phyloP scores from a whole-genome alignment of 1,140 invertebrate species.

The Drosophila subpulchrella region DNA sequence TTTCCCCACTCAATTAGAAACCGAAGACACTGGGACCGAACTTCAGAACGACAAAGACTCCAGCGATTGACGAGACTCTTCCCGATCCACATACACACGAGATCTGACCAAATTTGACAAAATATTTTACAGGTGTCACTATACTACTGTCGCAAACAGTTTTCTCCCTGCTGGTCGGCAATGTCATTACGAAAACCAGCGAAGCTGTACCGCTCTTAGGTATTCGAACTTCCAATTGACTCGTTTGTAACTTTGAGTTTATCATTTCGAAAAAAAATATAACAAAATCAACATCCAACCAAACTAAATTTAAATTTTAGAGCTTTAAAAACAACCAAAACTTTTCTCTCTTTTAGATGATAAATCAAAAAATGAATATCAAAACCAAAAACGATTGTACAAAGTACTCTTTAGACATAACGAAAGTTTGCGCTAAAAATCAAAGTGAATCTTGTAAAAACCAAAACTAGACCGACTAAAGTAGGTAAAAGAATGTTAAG shows the following conservation, averaged over 20 bases:
- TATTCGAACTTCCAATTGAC: conserved; percentile 83
- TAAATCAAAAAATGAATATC: conserved; percentile 44
- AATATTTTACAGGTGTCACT: conserved; percentile 94
- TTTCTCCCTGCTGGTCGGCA: conserved; percentile 98
- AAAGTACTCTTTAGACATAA: conserved; percentile 62
- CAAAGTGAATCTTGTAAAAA: conserved; percentile 70
- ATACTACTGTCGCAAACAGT: conserved; percentile 99
- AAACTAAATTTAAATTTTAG: conserved; percentile 57
- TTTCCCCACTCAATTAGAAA: conserved; percentile 15
- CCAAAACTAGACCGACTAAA: conserved; percentile 66
- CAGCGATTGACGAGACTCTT: conserved; percentile 2
- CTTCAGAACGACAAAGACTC: conserved; percentile 7
- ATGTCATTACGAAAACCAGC: conserved; percentile 98
- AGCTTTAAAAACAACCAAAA: conserved; percentile 50
- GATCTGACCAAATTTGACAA: conserved; percentile 55
- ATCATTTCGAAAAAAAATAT: conserved; percentile 51
- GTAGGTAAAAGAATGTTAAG: conserved; percentile 66
- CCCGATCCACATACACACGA: conserved; percentile 10
- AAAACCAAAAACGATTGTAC: conserved; percentile 61
- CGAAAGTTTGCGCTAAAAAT: conserved; percentile 48
- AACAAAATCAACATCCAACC: conserved; percentile 30
- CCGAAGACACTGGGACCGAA: conserved; percentile 19
- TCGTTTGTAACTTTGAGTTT: conserved; percentile 57
- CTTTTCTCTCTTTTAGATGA: conserved; percentile 74
- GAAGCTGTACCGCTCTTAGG: conserved; percentile 99